Evolutionary conservation across 1,140 invertebrate genomes (phyloP).

Genomic region (Bombyx mandarina): DNA sequence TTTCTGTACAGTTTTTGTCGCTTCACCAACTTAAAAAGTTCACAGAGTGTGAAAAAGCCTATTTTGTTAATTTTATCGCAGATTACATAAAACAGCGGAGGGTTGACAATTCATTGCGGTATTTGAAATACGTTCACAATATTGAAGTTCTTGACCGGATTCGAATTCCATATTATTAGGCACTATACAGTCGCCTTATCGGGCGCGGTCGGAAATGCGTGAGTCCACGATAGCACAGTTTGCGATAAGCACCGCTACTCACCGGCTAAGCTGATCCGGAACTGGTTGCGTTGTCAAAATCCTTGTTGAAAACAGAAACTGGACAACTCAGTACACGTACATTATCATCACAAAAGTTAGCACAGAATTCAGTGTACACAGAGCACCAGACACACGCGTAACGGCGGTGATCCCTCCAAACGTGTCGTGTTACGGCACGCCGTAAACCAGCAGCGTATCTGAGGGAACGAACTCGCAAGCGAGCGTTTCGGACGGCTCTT

Average conservation of each 20-base stretch:
- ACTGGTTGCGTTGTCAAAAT: conserved; percentile 58
- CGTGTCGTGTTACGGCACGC: conserved; percentile 69
- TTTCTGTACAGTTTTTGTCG: too few relatives aligned
- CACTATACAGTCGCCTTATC: conserved; percentile 45
- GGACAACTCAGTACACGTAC: conserved; percentile 52
- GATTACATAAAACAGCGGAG: too few relatives aligned
- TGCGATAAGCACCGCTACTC: conserved; percentile 65
- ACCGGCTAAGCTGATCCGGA: conserved; percentile 69
- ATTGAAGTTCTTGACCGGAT: conserved; percentile 14
- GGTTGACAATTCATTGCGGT: too few relatives aligned
- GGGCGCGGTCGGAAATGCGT: conserved; percentile 68
- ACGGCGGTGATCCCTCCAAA: conserved; percentile 64
- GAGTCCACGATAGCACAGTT: conserved; percentile 60
- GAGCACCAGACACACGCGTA: conserved; percentile 62
- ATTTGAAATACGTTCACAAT: too few relatives aligned
- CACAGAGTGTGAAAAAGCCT: too few relatives aligned
- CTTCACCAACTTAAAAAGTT: too few relatives aligned
- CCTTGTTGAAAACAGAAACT: conserved; percentile 35
- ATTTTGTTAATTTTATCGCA: too few relatives aligned
- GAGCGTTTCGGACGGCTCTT: conserved; percentile 57
- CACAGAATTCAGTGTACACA: conserved; percentile 61
- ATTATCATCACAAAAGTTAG: conserved; percentile 56
- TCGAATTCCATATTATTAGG: conserved; percentile 27
- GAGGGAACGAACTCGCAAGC: conserved; percentile 62
- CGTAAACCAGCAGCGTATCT: conserved; percentile 70